Evolutionary conservation across 2,888 invertebrate genomes (phyloP).

Genomic region (Chorisops tibialis): DNA sequence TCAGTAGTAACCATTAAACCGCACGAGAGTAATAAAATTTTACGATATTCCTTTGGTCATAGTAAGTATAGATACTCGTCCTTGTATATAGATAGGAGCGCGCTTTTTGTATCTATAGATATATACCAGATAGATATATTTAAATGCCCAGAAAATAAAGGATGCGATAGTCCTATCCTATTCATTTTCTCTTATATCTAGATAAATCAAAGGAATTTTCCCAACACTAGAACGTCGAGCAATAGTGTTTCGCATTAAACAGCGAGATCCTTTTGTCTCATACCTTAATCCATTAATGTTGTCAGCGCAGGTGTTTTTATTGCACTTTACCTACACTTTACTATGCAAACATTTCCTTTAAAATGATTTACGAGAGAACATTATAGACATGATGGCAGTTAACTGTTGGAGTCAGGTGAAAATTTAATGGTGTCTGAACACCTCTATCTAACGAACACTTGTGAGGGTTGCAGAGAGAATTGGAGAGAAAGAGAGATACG

Average conservation of each 20-base stretch:
- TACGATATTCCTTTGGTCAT: conserved; percentile 13
- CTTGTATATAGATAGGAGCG: not conserved
- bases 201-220: conserved; percentile 22
- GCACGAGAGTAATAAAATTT: conserved; percentile 23
- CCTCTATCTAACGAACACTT: too few relatives aligned
- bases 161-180: conserved; percentile 9
- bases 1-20: conserved; percentile 21
- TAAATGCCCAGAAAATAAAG: not conserved
- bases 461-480: not conserved
- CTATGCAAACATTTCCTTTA: conserved; percentile 30
- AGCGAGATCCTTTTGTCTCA: conserved; percentile 8
- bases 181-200: conserved; percentile 6
- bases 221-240: conserved; percentile 4
- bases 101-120: not conserved
- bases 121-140: not conserved
- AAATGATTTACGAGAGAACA: conserved; percentile 30
- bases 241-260: not conserved
- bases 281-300: conserved; percentile 30
- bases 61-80: not conserved
- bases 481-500: not conserved
- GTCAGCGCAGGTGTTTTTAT: conserved; percentile 32
- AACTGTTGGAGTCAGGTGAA: conserved; percentile 12
- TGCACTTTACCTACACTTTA: conserved; percentile 30
- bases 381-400: conserved; percentile 24
- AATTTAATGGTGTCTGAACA: conserved; percentile 6